These are phyloP conservation scores for Odontomachus brunneus DNA, from an alignment of 1,140 invertebrate genomes.

Conservation along the genomic window DNA sequence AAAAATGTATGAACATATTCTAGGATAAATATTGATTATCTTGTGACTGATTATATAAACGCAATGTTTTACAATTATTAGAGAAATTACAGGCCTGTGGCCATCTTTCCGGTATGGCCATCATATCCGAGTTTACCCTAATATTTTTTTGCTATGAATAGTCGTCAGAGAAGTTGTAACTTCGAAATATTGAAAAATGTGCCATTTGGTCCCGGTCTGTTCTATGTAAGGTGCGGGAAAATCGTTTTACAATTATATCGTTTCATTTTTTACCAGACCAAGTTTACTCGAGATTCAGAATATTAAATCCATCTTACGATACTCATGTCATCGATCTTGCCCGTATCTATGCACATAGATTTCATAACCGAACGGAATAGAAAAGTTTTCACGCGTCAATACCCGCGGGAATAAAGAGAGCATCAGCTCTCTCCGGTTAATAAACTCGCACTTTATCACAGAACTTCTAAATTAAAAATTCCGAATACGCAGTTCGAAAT, in stretches of 20 bases:
- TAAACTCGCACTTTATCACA: conserved; percentile 20
- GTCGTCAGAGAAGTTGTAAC: no score
- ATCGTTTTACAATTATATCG: neutral
- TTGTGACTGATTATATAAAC: no score
- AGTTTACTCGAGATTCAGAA: conserved; percentile 16
- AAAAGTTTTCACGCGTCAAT: neutral
- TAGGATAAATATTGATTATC: no score
- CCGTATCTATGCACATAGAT: neutral
- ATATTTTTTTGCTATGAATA: no score
- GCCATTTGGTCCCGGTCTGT: no score
- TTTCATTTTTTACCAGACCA: neutral
- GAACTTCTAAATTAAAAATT: conserved; percentile 22
- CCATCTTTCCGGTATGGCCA: no score
- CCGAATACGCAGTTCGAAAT: neutral
- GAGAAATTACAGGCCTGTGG: no score
- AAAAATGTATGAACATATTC: no score
- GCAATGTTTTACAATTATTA: no score
- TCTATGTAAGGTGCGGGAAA: conserved; percentile 13
- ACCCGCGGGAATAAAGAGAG: neutral
- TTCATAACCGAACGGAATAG: neutral
- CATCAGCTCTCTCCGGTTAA: neutral
- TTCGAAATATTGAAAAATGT: no score
- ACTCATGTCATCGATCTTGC: neutral
- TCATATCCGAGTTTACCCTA: no score
- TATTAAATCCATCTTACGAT: neutral